A percentile compares a stretch with the other conserved stretches of the same genome.
Evolutionary conservation across 2,888 invertebrate genomes (phyloP).

Genomic region (Rhingia rostrata): DNA sequence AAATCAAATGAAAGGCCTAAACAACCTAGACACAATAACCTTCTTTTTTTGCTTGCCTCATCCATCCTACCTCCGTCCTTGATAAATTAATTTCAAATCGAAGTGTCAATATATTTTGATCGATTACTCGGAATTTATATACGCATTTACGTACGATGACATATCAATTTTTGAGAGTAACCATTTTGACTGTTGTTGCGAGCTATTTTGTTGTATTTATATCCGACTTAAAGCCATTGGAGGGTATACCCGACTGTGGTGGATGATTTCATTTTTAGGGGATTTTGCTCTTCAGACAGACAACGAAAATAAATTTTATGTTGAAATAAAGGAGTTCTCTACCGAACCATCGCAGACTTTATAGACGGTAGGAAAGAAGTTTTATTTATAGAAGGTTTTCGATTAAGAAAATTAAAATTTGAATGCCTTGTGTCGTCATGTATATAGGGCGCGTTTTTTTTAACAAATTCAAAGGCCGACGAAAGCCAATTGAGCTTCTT

Average conservation of each 20-base stretch:
- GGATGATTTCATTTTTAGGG: no score
- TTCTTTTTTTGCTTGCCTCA: not conserved
- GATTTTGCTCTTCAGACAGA: no score
- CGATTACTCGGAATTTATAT: slow-evolving; percentile 51
- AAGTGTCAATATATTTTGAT: slow-evolving; percentile 57
- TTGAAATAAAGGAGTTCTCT: no score
- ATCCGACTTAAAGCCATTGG: not conserved
- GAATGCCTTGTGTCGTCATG: no score
- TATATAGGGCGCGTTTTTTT: no score
- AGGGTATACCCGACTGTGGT: not conserved
- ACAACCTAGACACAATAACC: not conserved
- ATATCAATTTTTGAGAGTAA: slow-evolving; percentile 46
- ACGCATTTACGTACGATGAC: slow-evolving; percentile 3
- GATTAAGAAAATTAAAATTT: no score
- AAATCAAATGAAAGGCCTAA: slow-evolving; percentile 1
- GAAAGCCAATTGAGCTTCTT: no score
- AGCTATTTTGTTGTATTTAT: slow-evolving; percentile 14
- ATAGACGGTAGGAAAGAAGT: no score
- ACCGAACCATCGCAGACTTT: no score
- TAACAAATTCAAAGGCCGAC: no score
- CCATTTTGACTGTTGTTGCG: slow-evolving; percentile 1
- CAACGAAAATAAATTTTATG: no score
- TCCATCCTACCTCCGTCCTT: not conserved
- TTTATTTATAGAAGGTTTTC: no score
- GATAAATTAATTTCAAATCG: slow-evolving; percentile 52